Conservation (phyloP, 2,113 vertebrate species). For the Dolichotis patagonum region DNA sequence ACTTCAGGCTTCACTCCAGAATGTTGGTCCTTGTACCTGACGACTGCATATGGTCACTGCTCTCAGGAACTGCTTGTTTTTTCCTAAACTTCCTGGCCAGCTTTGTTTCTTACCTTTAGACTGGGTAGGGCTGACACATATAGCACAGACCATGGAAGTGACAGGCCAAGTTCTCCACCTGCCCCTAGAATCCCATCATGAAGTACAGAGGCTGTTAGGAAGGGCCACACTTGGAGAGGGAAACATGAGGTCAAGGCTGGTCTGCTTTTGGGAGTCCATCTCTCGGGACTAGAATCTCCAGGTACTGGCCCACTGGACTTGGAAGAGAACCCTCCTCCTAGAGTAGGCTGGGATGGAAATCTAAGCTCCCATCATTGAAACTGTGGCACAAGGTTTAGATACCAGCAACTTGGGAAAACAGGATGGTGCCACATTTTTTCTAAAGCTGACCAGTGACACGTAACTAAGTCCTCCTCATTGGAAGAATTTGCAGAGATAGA, state of each 20-base stretch:
- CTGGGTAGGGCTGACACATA: neutral
- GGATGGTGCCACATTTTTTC: neutral
- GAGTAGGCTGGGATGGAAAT: neutral
- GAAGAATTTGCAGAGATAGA: neutral
- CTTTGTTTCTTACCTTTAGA: neutral
- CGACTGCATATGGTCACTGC: rapidly evolving
- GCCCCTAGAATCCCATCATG: neutral
- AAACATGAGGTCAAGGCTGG: neutral
- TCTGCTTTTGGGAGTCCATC: neutral
- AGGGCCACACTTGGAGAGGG: neutral
- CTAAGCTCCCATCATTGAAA: too few relatives aligned
- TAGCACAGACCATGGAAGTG: rapidly evolving
- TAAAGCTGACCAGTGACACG: neutral
- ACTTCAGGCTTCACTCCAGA: rapidly evolving
- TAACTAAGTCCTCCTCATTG: neutral
- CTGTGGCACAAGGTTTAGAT: neutral
- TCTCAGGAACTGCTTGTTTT: neutral
- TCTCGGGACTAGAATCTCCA: neutral
- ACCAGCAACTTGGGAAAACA: neutral
- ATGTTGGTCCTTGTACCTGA: rapidly evolving
- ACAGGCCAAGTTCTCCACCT: neutral
- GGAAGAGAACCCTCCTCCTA: neutral
- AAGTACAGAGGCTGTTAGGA: rapidly evolving
- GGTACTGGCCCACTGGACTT: neutral
- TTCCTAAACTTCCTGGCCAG: neutral